Base-by-base conservation (phyloP, 2,113 vertebrate species). In the Siphamia tubifer region DNA sequence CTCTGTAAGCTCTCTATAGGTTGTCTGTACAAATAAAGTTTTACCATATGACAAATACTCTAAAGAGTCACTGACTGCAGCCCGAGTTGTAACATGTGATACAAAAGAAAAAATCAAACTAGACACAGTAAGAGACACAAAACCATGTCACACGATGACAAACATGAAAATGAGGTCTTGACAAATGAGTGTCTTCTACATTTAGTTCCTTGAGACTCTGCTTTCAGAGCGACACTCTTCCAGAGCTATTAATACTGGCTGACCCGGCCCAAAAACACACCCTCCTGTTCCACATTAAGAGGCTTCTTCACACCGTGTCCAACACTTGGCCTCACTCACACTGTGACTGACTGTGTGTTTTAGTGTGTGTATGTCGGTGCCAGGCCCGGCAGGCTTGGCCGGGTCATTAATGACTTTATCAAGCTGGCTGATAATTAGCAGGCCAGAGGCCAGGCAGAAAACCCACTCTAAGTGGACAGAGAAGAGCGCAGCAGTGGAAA, bases 371-470 rank as follows among this genome's bases (percentile, higher is more conserved):
- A 35, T 53, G 55, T 49, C 19, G n/a, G 72, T 34, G 72, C 72
- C 66, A 76, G 54, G 24, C 75, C 84, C 72, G 69, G 79, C 79
- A 72, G 83, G 83, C 81, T 68, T 74, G 82, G 75, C 64, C 23
- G 54, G 65, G 70, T 74, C 73, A 56, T 61, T 87, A 87, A 80
- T 81, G 79, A 85, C 79, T 88, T 78, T 49, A 77, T 85, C 74
- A 79, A 82, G 71, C 77, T 82, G 82, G 57, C 77, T 80, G 86
- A 72, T 88, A 82, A 88, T 82, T 73, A 82, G 8, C 77, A 61
- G 75, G 75, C 82, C 66, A 57, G 53, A 61, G 80, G 77, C 79
- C 74, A 69, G 61, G 27, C 54, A 52, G 36, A 60, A 27, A 61
- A 54, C 53, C 60, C n/a, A 45, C 70, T 68, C 44, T 51, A 32